Evolutionary conservation across 2,888 invertebrate species (phyloP).

Genomic region (Leuctra nigra): DNA sequence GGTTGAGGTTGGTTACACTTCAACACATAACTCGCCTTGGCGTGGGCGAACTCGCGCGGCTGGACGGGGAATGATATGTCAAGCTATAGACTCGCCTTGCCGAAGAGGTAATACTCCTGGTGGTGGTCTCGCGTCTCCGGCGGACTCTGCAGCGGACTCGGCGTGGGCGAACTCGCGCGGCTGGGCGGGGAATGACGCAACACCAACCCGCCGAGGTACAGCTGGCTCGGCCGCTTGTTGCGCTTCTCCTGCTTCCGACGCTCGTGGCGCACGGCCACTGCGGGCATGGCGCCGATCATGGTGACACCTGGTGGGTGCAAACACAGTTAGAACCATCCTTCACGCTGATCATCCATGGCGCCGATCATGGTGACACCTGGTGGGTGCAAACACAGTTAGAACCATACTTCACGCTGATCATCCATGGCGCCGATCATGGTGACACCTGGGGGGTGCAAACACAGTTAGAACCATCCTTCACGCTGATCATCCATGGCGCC

Average conservation of each 20-base stretch:
- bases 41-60: conserved; percentile 27
- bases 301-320: conserved; percentile 57
- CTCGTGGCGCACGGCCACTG: conserved; percentile 77
- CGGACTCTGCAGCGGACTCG: conserved; percentile 27
- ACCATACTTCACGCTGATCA: too few species aligned
- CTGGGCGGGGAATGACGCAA: conserved; percentile 34
- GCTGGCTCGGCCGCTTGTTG: conserved; percentile 50
- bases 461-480: too few species aligned
- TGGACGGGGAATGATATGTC: conserved; percentile 34
- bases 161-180: conserved; percentile 27
- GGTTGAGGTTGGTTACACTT: too few species aligned
- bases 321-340: too few species aligned
- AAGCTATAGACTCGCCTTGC: conserved; percentile 62
- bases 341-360: too few species aligned
- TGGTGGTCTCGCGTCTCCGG: conserved; percentile 22
- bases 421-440: not conserved
- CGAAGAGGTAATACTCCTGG: conserved; percentile 62
- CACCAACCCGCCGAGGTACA: conserved; percentile 59
- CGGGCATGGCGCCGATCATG: conserved; percentile 85
- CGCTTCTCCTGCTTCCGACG: conserved; percentile 67
- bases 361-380: too few species aligned
- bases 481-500: too few species aligned
- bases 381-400: too few species aligned
- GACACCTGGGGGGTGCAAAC: conserved; percentile 69
- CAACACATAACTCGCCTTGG: too few species aligned